phyloP scores from a whole-genome alignment of 2,797 vertebrate species.

The Mus caroli region DNA sequence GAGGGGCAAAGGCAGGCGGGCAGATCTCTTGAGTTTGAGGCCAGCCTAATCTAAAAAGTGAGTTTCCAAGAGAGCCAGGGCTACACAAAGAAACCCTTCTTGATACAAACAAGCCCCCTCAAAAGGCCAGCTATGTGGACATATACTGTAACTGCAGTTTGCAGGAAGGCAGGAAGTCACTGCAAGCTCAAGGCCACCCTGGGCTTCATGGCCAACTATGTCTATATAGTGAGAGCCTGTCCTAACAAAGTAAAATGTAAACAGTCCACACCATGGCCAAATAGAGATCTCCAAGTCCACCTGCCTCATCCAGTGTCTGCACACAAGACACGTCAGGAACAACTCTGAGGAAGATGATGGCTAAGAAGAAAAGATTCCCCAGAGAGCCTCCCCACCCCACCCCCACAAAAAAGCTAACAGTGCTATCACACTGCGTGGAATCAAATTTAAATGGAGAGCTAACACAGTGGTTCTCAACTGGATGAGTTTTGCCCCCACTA shows the following conservation, averaged over 20 bases:
- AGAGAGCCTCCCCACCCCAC: not conserved
- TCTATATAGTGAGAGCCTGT: not conserved
- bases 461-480: not conserved
- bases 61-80: not conserved
- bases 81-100: not conserved
- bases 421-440: not conserved
- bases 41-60: not conserved
- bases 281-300: not conserved
- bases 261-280: not conserved
- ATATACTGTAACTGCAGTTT: not conserved
- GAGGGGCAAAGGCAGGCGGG: not conserved
- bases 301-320: not conserved
- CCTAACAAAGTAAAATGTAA: not conserved
- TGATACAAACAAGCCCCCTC: not conserved
- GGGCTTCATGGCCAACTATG: not conserved
- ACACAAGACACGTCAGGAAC: not conserved
- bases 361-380: slow-evolving; percentile 39
- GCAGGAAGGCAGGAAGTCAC: not conserved
- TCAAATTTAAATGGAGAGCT: slow-evolving; percentile 4
- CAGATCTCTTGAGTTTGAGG: too few species aligned
- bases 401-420: not conserved
- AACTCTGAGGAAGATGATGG: slow-evolving; percentile 19
- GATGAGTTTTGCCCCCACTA: not conserved
- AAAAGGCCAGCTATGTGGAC: not conserved
- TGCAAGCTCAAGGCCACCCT: not conserved